phyloP scores from a whole-genome alignment of 1,140 invertebrate species.

The Cydia pomonella region DNA sequence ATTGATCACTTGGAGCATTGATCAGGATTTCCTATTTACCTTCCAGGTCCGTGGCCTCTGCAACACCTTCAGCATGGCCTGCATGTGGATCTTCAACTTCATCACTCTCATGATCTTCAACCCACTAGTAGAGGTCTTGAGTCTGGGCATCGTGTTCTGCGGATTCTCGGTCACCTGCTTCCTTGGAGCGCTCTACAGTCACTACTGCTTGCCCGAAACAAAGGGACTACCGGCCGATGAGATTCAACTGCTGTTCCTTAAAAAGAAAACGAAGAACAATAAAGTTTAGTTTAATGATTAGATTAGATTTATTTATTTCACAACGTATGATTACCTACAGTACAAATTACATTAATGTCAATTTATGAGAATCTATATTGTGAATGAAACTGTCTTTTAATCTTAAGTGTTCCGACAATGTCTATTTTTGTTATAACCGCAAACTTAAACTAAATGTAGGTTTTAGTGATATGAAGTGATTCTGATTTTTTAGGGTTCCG shows the following conservation, averaged over 20 bases:
- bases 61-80: slow-evolving; percentile 61
- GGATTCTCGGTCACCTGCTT: slow-evolving; percentile 60
- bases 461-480: too few species aligned
- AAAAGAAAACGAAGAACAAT: slow-evolving; percentile 43
- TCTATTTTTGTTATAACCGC: too few species aligned
- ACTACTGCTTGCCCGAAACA: slow-evolving; percentile 65
- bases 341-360: too few species aligned
- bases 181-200: slow-evolving; percentile 55
- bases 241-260: slow-evolving; percentile 63
- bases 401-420: too few species aligned
- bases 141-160: slow-evolving; percentile 63
- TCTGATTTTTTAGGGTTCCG: too few species aligned
- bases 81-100: slow-evolving; percentile 69
- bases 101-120: slow-evolving; percentile 66
- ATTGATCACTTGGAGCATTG: too few species aligned
- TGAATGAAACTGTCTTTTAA: too few species aligned
- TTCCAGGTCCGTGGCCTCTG: slow-evolving; percentile 65
- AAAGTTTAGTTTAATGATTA: slow-evolving; percentile 50
- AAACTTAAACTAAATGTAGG: too few species aligned
- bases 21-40: too few species aligned
- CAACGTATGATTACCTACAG: too few species aligned
- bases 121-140: slow-evolving; percentile 54
- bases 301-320: too few species aligned
- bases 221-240: slow-evolving; percentile 65
- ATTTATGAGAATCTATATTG: too few species aligned